Evolutionary conservation across 2,797 vertebrate genomes (phyloP), one percentile per base, ranked within the genome.

Genomic region (Scomberomorus guttatus): DNA sequence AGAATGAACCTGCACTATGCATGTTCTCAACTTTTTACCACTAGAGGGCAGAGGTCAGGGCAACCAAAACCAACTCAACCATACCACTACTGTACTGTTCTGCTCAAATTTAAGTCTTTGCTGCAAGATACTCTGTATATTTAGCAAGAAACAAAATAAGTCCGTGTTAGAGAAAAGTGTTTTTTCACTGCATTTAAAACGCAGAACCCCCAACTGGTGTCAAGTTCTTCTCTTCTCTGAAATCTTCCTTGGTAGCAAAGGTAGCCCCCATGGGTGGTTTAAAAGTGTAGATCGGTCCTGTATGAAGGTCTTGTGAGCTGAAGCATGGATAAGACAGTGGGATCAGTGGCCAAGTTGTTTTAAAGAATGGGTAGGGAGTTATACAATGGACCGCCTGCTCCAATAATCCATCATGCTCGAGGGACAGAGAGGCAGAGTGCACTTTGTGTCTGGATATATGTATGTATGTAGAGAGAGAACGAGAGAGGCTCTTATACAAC

Each of bases 371-470:
- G 15, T 75, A 76, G 82, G 70, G 81, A 84, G 75, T 89, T 79
- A 87, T 57, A 89, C 85, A 85, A 78, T 50, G 61, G 18, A 81
- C 85, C 83, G 75, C 73, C 81, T 66, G 81, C 69, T 46, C 71
- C 57, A 72, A 56, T 89, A 88, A 91, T 83, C 86, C 89, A 84
- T 82, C 79, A 50, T 65, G 79, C 81, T 88, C 70, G 72, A 39
- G 82, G 87, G 83, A 82, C 63, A 58, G 24, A 62, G 25, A 64
- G 66, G 72, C 72, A 72, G 50, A 84, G 78, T 84, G 80, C 77
- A 75, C 82, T 83, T 76, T 55, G 67, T 81, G 58, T 83, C 73
- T 78, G 85, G 73, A 81, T 69, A 58, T 72, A 64, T 85, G 82
- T 69, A 60, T 48, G 58, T 48, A 68, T 70, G 68, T 60, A 79